phyloP scores from a whole-genome alignment of 2,113 vertebrate species.

The Maccullochella peelii region DNA sequence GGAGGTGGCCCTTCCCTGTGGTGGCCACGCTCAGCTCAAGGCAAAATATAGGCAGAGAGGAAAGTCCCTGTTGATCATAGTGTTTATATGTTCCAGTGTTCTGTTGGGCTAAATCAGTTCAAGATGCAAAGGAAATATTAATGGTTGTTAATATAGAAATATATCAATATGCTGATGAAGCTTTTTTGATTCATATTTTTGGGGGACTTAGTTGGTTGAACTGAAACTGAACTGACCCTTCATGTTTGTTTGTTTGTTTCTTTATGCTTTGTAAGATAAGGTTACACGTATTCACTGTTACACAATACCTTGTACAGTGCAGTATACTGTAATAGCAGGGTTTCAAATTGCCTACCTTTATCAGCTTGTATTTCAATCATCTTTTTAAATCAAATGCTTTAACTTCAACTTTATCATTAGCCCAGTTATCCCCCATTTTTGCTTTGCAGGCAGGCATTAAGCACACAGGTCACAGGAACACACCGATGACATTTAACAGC shows the following conservation, averaged over 20 bases:
- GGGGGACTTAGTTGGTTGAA: neutral
- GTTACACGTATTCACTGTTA: neutral
- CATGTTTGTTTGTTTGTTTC: neutral
- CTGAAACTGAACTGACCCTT: neutral
- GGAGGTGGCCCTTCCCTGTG: neutral
- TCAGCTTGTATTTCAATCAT: no score
- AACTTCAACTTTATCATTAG: neutral
- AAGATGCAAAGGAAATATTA: neutral
- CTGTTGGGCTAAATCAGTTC: neutral
- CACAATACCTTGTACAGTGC: neutral
- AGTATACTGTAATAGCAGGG: neutral
- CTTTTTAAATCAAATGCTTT: neutral
- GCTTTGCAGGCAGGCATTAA: neutral
- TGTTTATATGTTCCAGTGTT: neutral
- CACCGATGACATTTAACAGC: neutral
- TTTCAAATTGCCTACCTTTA: no score
- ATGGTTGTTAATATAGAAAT: neutral
- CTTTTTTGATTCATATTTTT: neutral
- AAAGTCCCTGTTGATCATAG: neutral
- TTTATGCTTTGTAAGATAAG: neutral
- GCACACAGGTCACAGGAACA: neutral
- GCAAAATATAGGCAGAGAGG: neutral
- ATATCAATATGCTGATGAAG: neutral
- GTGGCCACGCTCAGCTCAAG: rapidly evolving
- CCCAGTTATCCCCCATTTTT: neutral